A percentile compares a stretch with the other conserved stretches of the same genome.
Evolutionary conservation across 2,113 vertebrate genomes (phyloP).

Genomic region (Mobula hypostoma): DNA sequence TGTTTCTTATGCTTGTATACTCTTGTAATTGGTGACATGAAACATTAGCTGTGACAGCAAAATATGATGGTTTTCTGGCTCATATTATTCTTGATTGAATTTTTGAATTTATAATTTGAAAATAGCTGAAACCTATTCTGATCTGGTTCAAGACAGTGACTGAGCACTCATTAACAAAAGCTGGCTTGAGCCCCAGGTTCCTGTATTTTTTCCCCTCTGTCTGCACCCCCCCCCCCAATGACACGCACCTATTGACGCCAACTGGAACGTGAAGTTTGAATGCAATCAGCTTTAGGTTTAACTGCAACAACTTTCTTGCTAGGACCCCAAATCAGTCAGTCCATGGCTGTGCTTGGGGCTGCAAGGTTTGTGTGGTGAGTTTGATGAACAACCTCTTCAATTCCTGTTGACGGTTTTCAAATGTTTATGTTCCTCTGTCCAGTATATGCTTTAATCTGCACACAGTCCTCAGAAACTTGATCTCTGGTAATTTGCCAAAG

Average conservation of each 20-base stretch:
- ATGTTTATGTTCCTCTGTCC: neutral
- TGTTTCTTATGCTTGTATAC: neutral
- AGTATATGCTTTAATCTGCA: neutral
- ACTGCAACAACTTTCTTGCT: neutral
- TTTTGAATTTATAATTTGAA: neutral
- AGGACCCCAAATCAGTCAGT: neutral
- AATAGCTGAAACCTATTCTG: neutral
- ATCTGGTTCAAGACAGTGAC: neutral
- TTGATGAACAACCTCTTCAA: neutral
- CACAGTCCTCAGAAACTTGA: neutral
- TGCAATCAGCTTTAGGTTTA: neutral
- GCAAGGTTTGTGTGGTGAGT: neutral
- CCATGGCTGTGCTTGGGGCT: neutral
- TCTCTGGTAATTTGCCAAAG: neutral
- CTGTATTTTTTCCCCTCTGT: neutral
- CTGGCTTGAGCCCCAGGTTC: too few relatives aligned
- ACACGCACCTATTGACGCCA: neutral
- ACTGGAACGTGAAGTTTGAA: neutral
- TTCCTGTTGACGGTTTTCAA: neutral
- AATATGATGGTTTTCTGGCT: neutral
- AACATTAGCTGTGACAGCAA: neutral
- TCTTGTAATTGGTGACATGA: neutral
- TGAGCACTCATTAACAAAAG: neutral
- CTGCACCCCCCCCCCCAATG: too few relatives aligned
- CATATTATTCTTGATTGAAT: neutral